A percentile compares a stretch with the other conserved stretches of the same genome.
These are phyloP conservation scores for Spilarctia lutea DNA, from an alignment of 2,888 invertebrate species.

Conservation along the genomic window DNA sequence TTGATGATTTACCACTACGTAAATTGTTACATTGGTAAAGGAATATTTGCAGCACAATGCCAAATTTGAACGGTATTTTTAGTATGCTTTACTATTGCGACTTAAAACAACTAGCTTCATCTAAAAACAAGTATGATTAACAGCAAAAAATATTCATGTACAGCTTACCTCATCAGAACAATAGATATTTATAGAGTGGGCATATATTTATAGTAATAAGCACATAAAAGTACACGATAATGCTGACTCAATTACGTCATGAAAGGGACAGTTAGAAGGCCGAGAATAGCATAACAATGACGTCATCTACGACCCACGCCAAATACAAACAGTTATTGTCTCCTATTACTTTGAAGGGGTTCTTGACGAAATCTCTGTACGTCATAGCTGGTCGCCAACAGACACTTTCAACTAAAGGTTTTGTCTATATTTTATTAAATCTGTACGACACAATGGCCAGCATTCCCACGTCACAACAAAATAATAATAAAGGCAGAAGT, in stretches of 20 bases:
- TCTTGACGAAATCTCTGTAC: slow-evolving; percentile 34
- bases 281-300: slow-evolving; percentile 50
- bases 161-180: slow-evolving; percentile 29
- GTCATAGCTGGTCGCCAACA: slow-evolving; percentile 14
- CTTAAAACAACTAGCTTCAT: background rate
- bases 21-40: slow-evolving; percentile 3
- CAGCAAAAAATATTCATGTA: background rate
- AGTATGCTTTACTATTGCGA: background rate
- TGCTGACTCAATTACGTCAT: slow-evolving; percentile 45
- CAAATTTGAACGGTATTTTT: background rate
- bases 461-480: slow-evolving; percentile 36
- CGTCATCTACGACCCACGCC: slow-evolving; percentile 52
- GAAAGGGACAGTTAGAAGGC: slow-evolving; percentile 53
- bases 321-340: slow-evolving; percentile 50
- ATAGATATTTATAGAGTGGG: slow-evolving; percentile 20
- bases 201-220: slow-evolving; percentile 28
- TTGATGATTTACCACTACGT: slow-evolving; percentile 2
- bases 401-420: slow-evolving; percentile 28
- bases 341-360: slow-evolving; percentile 43
- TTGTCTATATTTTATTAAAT: slow-evolving; percentile 40
- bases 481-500: slow-evolving; percentile 36
- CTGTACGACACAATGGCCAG: slow-evolving; percentile 31
- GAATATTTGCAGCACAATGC: background rate
- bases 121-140: background rate
- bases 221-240: slow-evolving; percentile 33